Evolutionary conservation across 2,113 vertebrate species (phyloP).

Genomic region (Larimichthys polyactis): DNA sequence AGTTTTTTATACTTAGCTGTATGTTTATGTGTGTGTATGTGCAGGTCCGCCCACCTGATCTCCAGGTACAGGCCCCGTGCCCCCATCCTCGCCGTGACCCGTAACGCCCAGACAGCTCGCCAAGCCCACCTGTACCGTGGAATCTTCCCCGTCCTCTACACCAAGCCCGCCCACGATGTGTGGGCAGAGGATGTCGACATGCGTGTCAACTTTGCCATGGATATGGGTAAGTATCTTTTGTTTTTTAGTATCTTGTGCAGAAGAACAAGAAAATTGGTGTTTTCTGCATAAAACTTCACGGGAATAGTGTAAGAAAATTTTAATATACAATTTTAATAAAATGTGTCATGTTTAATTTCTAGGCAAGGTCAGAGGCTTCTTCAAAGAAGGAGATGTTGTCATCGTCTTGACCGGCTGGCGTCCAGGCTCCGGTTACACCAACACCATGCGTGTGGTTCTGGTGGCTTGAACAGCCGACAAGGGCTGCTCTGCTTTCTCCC

Average conservation of each 20-base stretch:
- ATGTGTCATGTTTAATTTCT: background rate
- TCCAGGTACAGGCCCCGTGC: conserved; percentile 96
- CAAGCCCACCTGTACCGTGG: conserved; percentile 97
- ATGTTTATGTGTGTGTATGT: background rate
- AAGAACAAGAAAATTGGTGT: background rate
- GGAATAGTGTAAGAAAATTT: background rate
- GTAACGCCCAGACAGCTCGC: conserved; percentile 92
- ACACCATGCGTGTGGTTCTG: conserved; percentile 98
- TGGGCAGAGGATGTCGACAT: conserved; percentile 98
- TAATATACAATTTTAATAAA: background rate
- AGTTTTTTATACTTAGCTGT: background rate
- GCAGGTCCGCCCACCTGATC: conserved; percentile 95
- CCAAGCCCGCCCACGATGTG: conserved; percentile 84
- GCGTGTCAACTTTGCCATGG: conserved; percentile 94
- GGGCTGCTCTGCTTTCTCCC: conserved; percentile 21
- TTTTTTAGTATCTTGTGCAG: background rate
- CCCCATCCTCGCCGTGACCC: conserved; percentile 95
- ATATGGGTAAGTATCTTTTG: conserved; percentile 86
- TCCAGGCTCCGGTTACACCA: conserved; percentile 97
- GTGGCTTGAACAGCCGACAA: conserved; percentile 83
- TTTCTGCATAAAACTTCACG: background rate
- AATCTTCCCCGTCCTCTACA: conserved; percentile 95
- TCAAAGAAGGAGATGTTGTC: conserved; percentile 92
- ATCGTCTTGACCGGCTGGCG: conserved; percentile 97
- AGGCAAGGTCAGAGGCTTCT: conserved; percentile 97